Percentiles rank a stretch among this genome's conserved stretches.
Conservation (phyloP, 2,888 invertebrate species). For the Pseudococcus jackbeardsleyi region DNA sequence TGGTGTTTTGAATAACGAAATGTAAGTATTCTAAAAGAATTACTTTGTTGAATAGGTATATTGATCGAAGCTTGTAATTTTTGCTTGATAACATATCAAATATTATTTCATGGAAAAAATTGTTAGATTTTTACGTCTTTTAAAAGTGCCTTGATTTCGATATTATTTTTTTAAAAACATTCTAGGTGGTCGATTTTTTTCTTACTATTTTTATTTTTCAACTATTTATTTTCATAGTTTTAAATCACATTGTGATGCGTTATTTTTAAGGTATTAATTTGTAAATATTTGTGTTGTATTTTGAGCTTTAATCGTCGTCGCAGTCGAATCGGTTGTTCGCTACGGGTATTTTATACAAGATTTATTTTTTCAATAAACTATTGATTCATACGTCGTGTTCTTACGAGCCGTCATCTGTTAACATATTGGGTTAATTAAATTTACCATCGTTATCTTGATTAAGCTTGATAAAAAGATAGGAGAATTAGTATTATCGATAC, state of each 20-base stretch:
- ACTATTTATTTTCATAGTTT: not conserved
- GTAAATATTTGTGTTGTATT: not conserved
- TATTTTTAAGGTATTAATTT: not conserved
- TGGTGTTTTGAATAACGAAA: not conserved
- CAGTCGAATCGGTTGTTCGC: not conserved
- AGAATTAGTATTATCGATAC: not conserved
- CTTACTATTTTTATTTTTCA: not conserved
- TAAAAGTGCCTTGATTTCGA: not conserved
- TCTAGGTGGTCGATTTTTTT: not conserved
- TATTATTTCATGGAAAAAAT: not conserved
- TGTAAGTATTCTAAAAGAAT: not conserved
- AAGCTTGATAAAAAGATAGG: not conserved
- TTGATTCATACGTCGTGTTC: constrained; percentile 5
- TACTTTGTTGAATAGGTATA: not conserved
- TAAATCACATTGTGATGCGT: constrained; percentile 25
- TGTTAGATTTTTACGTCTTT: not conserved
- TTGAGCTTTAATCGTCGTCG: constrained; percentile 25
- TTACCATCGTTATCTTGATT: not conserved
- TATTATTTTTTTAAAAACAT: not conserved
- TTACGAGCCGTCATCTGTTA: not conserved
- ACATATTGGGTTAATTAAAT: not conserved
- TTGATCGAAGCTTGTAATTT: not conserved
- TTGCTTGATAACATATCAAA: not conserved
- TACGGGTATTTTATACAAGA: not conserved
- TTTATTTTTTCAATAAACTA: constrained; percentile 31